These are phyloP conservation scores for Myrmophylax atrothorax DNA, from an alignment of 2,113 vertebrate species.

Conservation along the genomic window DNA sequence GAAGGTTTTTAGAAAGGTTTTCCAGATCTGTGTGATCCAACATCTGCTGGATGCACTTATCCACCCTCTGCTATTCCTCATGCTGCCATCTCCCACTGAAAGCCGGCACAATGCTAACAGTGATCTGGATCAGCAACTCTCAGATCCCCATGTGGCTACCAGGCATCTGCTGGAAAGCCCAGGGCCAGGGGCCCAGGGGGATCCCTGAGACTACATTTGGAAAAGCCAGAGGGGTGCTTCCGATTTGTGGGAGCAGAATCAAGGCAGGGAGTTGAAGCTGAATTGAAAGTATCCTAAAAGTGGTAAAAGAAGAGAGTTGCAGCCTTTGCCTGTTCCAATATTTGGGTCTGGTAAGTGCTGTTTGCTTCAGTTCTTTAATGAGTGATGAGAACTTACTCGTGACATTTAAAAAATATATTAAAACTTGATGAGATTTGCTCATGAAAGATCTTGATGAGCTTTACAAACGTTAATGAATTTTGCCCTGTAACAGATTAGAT, in stretches of 20 bases:
- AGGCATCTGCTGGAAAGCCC: background rate
- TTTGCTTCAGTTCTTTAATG: slow-evolving; percentile 21
- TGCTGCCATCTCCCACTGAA: background rate
- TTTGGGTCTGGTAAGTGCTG: background rate
- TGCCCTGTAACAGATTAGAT: slow-evolving; percentile 29
- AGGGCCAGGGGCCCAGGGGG: background rate
- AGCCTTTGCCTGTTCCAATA: background rate
- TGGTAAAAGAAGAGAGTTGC: background rate
- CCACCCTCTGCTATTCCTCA: background rate
- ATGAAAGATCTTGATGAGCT: slow-evolving; percentile 55
- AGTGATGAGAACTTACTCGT: background rate
- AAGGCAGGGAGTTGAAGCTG: background rate
- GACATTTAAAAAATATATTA: slow-evolving; percentile 54
- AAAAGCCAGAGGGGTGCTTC: background rate
- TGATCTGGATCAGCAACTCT: background rate
- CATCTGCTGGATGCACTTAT: background rate
- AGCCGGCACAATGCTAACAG: background rate
- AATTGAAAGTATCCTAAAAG: background rate
- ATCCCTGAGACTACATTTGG: background rate
- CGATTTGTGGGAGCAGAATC: background rate
- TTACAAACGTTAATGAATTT: slow-evolving; percentile 50
- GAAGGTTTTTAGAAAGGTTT: background rate
- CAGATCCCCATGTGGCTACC: background rate
- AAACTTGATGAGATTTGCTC: slow-evolving; percentile 50
- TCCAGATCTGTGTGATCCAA: background rate